These are phyloP conservation scores for Sylvicola fuscatus DNA, from an alignment of 2,888 invertebrate genomes.

Conservation along the genomic window DNA sequence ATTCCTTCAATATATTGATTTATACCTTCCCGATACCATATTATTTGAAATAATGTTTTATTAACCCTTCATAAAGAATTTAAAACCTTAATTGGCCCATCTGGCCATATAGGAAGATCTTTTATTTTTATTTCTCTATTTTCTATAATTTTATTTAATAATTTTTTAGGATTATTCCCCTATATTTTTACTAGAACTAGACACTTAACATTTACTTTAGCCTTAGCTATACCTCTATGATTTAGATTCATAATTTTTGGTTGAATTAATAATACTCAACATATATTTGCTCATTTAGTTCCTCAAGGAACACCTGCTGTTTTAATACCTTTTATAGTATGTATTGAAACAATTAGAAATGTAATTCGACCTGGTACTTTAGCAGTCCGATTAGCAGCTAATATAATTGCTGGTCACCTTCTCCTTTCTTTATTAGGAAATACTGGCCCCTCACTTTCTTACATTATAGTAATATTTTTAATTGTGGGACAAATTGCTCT, in stretches of 20 bases:
- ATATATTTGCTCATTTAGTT: constrained; percentile 45
- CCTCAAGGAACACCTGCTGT: constrained; percentile 41
- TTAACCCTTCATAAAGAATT: constrained; percentile 32
- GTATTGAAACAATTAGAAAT: constrained; percentile 56
- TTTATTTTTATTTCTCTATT: constrained; percentile 36
- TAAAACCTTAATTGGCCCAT: constrained; percentile 30
- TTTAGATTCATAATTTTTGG: constrained; percentile 41
- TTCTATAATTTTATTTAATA: constrained; percentile 39
- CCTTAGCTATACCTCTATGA: constrained; percentile 40
- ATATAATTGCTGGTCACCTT: constrained; percentile 56
- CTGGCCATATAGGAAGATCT: constrained; percentile 27
- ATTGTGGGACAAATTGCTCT: constrained; percentile 24
- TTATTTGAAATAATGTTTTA: constrained; percentile 29
- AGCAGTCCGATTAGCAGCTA: constrained; percentile 49
- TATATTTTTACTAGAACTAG: constrained; percentile 50
- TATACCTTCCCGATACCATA: constrained; percentile 29
- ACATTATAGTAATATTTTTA: constrained; percentile 13
- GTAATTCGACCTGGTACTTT: constrained; percentile 46
- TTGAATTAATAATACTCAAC: constrained; percentile 36
- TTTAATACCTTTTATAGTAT: constrained; percentile 49
- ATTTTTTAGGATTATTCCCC: constrained; percentile 45
- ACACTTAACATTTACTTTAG: constrained; percentile 36
- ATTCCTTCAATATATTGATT: constrained; percentile 32
- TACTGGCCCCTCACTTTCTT: constrained; percentile 16
- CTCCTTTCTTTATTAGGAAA: constrained; percentile 38